A percentile compares a stretch with the other conserved stretches of the same genome.
Evolutionary conservation across 2,113 vertebrate species (phyloP).

Genomic region (Syngnathus scovelli): DNA sequence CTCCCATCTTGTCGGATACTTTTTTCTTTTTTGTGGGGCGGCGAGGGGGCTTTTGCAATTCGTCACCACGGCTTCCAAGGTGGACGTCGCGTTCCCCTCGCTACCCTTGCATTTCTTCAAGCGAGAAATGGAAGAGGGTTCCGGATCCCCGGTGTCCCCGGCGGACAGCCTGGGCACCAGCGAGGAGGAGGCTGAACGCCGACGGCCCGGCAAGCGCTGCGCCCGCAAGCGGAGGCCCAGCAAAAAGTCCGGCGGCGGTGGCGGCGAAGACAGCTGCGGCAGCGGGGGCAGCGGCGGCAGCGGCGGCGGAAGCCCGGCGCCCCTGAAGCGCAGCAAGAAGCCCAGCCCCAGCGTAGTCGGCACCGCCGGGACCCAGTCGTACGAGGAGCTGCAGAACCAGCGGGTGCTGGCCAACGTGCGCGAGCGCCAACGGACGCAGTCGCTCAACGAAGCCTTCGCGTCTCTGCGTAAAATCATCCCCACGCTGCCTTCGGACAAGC

Average conservation of each 20-base stretch:
- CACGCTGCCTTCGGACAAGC: slow-evolving; percentile 78
- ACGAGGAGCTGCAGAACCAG: slow-evolving; percentile 80
- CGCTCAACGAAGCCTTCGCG: slow-evolving; percentile 77
- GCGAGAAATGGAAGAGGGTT: slow-evolving; percentile 77
- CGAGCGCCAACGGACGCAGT: slow-evolving; percentile 76
- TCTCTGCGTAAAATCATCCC: slow-evolving; percentile 79
- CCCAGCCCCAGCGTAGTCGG: slow-evolving; percentile 53
- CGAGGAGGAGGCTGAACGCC: slow-evolving; percentile 75
- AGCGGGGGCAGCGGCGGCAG: slow-evolving; percentile 39
- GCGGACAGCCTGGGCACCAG: slow-evolving; percentile 76
- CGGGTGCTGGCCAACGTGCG: slow-evolving; percentile 77
- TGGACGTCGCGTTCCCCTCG: slow-evolving; percentile 63
- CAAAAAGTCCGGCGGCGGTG: slow-evolving; percentile 70
- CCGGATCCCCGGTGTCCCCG: slow-evolving; percentile 73
- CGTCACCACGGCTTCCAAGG: slow-evolving; percentile 67
- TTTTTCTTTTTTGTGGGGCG: slow-evolving; percentile 15
- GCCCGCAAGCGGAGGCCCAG: slow-evolving; percentile 68
- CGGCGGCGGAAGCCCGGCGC: slow-evolving; percentile 57
- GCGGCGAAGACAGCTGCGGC: slow-evolving; percentile 12
- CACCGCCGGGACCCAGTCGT: slow-evolving; percentile 64
- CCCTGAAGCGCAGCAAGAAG: slow-evolving; percentile 68
- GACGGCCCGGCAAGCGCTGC: slow-evolving; percentile 65
- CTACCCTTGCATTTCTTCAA: slow-evolving; percentile 68
- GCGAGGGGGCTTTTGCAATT: not conserved
- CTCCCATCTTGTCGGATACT: slow-evolving; percentile 34